Conservation (phyloP, 2,797 vertebrate species). For the Setipinna tenuifilis region DNA sequence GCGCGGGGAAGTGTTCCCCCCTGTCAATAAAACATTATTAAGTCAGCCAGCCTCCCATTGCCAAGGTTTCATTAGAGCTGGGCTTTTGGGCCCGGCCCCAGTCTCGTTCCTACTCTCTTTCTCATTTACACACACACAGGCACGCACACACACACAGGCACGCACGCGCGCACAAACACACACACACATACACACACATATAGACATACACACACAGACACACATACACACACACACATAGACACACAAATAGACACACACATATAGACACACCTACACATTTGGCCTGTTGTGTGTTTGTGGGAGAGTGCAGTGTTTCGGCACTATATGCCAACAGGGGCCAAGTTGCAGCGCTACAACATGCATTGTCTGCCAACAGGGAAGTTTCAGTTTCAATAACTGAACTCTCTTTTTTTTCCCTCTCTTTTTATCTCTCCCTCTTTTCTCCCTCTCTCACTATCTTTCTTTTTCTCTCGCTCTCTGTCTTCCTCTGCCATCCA, state of each 20-base stretch:
- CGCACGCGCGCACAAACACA: too few relatives aligned
- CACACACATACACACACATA: too few relatives aligned
- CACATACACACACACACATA: too few relatives aligned
- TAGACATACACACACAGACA: too few relatives aligned
- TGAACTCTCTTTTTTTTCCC: neutral
- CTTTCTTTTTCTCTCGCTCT: neutral
- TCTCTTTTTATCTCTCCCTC: neutral
- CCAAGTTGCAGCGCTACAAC: too few relatives aligned
- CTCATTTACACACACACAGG: neutral
- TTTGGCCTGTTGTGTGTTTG: neutral
- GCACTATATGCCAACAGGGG: too few relatives aligned
- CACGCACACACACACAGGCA: too few relatives aligned
- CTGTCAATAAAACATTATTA: conserved; percentile 27
- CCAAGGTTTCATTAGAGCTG: neutral
- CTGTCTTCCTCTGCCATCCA: neutral
- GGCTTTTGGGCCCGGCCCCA: neutral
- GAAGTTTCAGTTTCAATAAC: neutral
- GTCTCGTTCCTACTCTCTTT: neutral
- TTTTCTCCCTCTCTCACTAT: neutral
- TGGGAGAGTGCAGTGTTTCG: neutral
- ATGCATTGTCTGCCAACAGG: neutral
- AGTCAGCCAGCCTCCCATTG: conserved; percentile 4
- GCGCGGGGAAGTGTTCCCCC: neutral
- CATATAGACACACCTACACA: too few relatives aligned
- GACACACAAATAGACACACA: too few relatives aligned